Conservation (phyloP, 1,140 invertebrate genomes). For the Pseudachorutes palmiensis region DNA sequence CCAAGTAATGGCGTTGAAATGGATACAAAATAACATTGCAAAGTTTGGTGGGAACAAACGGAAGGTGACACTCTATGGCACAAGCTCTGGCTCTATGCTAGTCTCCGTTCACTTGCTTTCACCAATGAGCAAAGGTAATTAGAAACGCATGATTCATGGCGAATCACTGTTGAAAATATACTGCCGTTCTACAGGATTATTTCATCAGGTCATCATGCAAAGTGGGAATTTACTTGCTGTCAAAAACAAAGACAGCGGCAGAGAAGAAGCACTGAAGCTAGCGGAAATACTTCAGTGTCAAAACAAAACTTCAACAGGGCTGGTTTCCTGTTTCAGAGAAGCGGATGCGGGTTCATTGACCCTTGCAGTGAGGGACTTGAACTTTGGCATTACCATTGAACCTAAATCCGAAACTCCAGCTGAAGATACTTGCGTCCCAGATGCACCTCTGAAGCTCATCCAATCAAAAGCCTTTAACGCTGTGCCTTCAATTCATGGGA, state of each 20-base stretch:
- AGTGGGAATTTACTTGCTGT: constrained; percentile 26
- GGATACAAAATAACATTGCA: constrained; percentile 43
- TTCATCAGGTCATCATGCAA: constrained; percentile 43
- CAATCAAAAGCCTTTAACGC: constrained; percentile 8
- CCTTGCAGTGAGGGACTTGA: constrained; percentile 4
- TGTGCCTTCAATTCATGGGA: constrained; percentile 22
- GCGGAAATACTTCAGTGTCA: constrained; percentile 15
- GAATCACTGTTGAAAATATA: constrained; percentile 21
- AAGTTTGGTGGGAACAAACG: constrained; percentile 21
- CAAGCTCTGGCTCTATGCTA: constrained; percentile 12
- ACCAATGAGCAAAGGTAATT: constrained; percentile 24
- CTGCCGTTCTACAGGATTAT: constrained; percentile 36
- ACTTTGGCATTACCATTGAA: constrained; percentile 16
- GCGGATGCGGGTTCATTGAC: constrained; percentile 18
- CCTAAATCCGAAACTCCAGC: not conserved
- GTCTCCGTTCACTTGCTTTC: constrained; percentile 19
- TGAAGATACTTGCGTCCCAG: constrained; percentile 20
- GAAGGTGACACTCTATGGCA: constrained; percentile 23
- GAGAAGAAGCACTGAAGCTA: not conserved
- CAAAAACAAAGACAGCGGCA: not conserved
- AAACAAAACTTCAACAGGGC: not conserved
- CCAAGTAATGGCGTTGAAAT: constrained; percentile 48
- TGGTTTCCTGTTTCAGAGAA: constrained; percentile 17
- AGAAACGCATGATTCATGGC: not conserved
- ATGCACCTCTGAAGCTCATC: constrained; percentile 19